Percentiles rank a stretch among this genome's conserved stretches.
These are phyloP conservation scores for Lerista edwardsae DNA, from an alignment of 2,797 vertebrate species.

Conservation along the genomic window DNA sequence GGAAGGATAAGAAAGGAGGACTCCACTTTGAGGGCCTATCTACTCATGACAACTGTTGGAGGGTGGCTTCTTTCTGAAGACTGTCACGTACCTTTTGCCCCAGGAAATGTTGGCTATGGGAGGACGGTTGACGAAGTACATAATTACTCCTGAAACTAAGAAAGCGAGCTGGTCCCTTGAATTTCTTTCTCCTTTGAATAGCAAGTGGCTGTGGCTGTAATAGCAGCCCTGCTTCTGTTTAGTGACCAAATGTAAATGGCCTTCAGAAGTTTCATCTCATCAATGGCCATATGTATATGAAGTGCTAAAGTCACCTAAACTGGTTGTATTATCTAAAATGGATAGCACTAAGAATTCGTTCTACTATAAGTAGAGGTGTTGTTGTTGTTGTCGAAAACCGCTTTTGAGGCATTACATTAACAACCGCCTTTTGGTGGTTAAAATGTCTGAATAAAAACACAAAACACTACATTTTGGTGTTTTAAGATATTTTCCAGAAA, in stretches of 20 bases:
- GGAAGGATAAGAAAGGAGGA: constrained; percentile 1
- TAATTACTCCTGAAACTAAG: background rate
- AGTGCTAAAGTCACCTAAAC: background rate
- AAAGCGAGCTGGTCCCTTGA: background rate
- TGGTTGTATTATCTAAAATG: background rate
- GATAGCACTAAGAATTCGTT: background rate
- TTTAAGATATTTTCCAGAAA: too few relatives aligned
- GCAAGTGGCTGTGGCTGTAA: background rate
- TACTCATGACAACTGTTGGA: background rate
- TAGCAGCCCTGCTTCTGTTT: background rate
- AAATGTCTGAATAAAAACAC: too few relatives aligned
- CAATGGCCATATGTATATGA: background rate
- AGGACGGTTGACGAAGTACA: background rate
- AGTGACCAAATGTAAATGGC: background rate
- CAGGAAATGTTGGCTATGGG: background rate
- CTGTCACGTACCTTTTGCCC: background rate
- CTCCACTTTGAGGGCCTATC: background rate
- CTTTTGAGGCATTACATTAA: too few relatives aligned
- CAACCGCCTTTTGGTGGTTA: too few relatives aligned
- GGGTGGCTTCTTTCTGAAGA: background rate
- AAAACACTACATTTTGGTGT: too few relatives aligned
- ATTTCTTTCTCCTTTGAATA: background rate
- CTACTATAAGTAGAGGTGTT: too few relatives aligned
- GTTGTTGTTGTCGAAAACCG: too few relatives aligned
- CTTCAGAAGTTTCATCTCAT: background rate